Evolutionary conservation across 2,113 vertebrate genomes (phyloP).

Genomic region (Pelvicachromis taeniatus): DNA sequence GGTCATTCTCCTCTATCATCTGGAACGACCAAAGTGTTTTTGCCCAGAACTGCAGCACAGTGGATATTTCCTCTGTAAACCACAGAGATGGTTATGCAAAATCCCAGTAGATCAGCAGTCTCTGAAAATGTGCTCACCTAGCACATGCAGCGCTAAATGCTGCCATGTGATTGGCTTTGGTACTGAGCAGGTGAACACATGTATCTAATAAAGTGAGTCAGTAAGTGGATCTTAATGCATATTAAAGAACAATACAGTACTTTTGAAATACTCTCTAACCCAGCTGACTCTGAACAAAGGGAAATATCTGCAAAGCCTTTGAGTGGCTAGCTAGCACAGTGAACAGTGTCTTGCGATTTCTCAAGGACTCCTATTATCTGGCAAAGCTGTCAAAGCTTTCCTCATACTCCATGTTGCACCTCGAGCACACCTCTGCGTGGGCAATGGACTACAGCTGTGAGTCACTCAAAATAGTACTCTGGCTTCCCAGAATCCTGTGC

Average conservation of each 20-base stretch:
- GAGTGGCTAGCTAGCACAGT: neutral
- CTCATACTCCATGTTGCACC: neutral
- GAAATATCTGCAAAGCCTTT: neutral
- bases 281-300: neutral
- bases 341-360: neutral
- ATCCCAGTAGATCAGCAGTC: neutral
- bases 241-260: neutral
- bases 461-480: slow-evolving; percentile 7
- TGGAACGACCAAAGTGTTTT: neutral
- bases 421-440: neutral
- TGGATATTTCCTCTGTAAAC: neutral
- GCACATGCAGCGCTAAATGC: neutral
- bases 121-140: neutral
- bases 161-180: neutral
- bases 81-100: neutral
- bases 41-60: accelerated
- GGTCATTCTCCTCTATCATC: neutral
- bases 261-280: neutral
- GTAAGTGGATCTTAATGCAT: neutral
- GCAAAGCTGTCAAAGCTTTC: neutral
- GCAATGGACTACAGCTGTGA: slow-evolving; percentile 10
- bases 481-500: neutral
- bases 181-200: neutral
- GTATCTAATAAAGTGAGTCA: neutral
- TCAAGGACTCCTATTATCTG: neutral